A percentile compares a stretch with the other conserved stretches of the same genome.
These are phyloP conservation scores for Delphinus delphis DNA, from an alignment of 2,113 vertebrate species.

Conservation along the genomic window DNA sequence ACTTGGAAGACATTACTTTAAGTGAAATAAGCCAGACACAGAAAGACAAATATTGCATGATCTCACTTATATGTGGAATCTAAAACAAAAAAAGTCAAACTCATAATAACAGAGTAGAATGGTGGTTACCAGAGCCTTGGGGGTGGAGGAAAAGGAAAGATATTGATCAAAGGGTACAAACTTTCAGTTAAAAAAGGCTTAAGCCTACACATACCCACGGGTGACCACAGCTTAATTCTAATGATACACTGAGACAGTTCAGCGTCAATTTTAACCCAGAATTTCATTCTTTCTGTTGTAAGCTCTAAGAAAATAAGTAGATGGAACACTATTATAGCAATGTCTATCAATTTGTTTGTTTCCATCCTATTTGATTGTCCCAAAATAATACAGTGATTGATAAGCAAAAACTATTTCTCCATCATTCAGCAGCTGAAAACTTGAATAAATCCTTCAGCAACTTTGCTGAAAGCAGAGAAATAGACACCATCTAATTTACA, in stretches of 20 bases:
- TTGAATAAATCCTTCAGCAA: conserved; percentile 18
- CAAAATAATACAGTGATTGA: conserved; percentile 12
- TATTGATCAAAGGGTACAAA: not conserved
- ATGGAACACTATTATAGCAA: not conserved
- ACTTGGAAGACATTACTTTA: not conserved
- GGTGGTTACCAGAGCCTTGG: not conserved
- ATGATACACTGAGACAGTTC: not conserved
- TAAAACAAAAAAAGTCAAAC: not conserved
- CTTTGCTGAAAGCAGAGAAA: conserved; percentile 35
- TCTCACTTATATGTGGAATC: not conserved
- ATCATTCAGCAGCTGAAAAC: conserved; percentile 17
- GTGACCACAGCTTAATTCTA: not conserved
- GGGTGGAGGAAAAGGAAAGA: not conserved
- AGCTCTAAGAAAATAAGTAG: not conserved
- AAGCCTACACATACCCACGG: not conserved
- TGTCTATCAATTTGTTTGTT: not conserved
- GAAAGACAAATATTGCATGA: not conserved
- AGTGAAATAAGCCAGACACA: not conserved
- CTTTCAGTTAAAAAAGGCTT: not conserved
- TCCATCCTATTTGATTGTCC: not conserved
- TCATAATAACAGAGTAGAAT: not conserved
- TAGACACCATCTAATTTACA: not conserved
- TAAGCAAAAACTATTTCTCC: conserved; percentile 38
- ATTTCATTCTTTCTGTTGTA: not conserved
- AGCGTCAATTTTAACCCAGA: not conserved